phyloP scores from a whole-genome alignment of 2,888 invertebrate genomes.

The Rotaria sp. region DNA sequence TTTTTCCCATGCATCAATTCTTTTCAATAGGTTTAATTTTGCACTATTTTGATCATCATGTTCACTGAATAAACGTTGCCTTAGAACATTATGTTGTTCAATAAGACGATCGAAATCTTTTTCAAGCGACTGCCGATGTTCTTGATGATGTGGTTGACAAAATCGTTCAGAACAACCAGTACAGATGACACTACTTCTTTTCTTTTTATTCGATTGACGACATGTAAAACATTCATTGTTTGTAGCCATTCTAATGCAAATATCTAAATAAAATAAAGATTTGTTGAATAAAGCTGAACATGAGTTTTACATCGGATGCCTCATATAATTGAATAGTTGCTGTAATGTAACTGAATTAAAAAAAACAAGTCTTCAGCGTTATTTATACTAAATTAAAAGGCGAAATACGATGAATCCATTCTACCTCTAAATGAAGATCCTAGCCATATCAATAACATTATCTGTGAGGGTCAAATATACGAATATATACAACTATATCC shows the following conservation, averaged over 20 bases:
- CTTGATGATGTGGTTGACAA: not conserved
- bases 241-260: not conserved
- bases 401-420: too few species aligned
- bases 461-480: too few species aligned
- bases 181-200: not conserved
- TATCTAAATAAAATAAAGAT: too few species aligned
- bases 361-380: too few species aligned
- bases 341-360: too few species aligned
- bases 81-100: not conserved
- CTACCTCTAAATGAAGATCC: too few species aligned
- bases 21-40: not conserved
- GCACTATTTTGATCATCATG: not conserved
- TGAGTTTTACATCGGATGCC: too few species aligned
- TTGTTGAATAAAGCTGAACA: too few species aligned
- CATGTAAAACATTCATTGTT: not conserved
- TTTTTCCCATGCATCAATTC: not conserved
- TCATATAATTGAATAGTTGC: too few species aligned
- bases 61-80: not conserved
- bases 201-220: not conserved
- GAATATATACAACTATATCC: too few species aligned
- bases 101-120: not conserved
- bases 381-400: too few species aligned
- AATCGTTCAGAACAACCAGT: not conserved
- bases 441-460: too few species aligned
- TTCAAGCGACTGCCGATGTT: not conserved